These are phyloP conservation scores for Hydrocynus forskahlii DNA, from an alignment of 2,797 vertebrate genomes.

Conservation along the genomic window DNA sequence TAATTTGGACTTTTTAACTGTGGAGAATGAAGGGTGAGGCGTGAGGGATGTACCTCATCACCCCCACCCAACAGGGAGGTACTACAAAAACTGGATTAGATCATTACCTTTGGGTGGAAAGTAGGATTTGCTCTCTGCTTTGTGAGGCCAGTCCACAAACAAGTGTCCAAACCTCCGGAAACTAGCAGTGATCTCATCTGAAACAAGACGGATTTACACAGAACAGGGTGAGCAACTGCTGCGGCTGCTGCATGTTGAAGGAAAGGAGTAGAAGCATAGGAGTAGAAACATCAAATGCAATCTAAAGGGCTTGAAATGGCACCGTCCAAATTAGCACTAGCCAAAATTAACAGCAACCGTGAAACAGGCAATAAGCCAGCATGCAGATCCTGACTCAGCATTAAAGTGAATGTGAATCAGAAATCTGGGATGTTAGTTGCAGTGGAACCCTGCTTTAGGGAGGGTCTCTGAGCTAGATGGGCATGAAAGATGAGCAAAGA, in stretches of 20 bases:
- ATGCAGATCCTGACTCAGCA: not conserved
- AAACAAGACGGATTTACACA: constrained; percentile 23
- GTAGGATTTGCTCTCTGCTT: constrained; percentile 99
- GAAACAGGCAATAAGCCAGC: not conserved
- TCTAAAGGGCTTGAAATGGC: not conserved
- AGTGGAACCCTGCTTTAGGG: not conserved
- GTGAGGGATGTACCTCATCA: no score
- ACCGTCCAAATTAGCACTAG: not conserved
- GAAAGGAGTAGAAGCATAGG: not conserved
- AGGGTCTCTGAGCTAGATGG: not conserved
- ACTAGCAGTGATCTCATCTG: constrained; percentile 99
- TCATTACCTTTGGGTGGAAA: constrained; percentile 96
- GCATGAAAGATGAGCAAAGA: not conserved
- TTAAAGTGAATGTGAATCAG: not conserved
- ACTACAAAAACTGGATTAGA: no score
- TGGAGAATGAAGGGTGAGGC: no score
- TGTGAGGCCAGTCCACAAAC: constrained; percentile 99
- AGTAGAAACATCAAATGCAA: not conserved
- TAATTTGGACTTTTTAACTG: no score
- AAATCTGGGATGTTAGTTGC: not conserved
- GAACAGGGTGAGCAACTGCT: not conserved
- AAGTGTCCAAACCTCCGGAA: constrained; percentile 98
- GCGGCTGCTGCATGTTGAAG: not conserved
- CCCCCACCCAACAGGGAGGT: no score
- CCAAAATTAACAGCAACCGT: not conserved